phyloP scores from a whole-genome alignment of 2,888 invertebrate genomes.

The Gymnosoma rotundatum region DNA sequence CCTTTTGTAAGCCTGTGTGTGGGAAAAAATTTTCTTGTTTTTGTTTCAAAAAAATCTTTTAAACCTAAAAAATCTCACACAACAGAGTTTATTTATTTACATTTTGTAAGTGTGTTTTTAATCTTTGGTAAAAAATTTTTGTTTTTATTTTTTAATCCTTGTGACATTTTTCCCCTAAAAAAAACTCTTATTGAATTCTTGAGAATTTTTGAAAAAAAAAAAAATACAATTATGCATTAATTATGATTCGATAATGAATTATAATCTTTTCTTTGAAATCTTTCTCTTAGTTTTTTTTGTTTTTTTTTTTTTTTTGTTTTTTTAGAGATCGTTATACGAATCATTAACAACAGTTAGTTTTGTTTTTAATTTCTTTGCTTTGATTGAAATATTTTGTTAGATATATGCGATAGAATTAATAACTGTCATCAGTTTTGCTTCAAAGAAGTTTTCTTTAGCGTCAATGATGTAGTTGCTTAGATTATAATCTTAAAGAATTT shows the following conservation, averaged over 20 bases:
- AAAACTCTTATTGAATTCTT: conserved; percentile 32
- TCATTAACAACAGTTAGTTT: not conserved
- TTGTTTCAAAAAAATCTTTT: conserved; percentile 22
- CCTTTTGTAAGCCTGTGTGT: conserved; percentile 65
- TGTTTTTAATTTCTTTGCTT: conserved; percentile 27
- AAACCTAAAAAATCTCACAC: conserved; percentile 12
- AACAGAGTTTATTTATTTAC: not conserved
- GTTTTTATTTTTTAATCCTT: conserved; percentile 57
- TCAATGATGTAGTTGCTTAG: conserved; percentile 8
- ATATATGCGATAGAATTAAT: conserved; percentile 41
- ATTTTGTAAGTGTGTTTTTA: conserved; percentile 38
- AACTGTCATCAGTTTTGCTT: conserved; percentile 53
- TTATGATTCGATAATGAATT: conserved; percentile 61
- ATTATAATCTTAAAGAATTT: conserved; percentile 22
- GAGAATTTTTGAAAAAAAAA: conserved; percentile 25
- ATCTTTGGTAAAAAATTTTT: conserved; percentile 61
- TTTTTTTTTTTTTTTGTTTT: conserved; percentile 40
- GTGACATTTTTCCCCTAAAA: conserved; percentile 57
- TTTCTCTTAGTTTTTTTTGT: conserved; percentile 43
- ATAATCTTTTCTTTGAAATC: conserved; percentile 32
- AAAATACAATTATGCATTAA: conserved; percentile 44
- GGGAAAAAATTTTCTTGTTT: conserved; percentile 53
- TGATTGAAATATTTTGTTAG: conserved; percentile 43
- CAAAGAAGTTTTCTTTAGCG: conserved; percentile 60
- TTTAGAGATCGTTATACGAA: conserved; percentile 4